These are phyloP conservation scores for Marronus borbonicus DNA, from an alignment of 2,888 invertebrate species.

Conservation along the genomic window DNA sequence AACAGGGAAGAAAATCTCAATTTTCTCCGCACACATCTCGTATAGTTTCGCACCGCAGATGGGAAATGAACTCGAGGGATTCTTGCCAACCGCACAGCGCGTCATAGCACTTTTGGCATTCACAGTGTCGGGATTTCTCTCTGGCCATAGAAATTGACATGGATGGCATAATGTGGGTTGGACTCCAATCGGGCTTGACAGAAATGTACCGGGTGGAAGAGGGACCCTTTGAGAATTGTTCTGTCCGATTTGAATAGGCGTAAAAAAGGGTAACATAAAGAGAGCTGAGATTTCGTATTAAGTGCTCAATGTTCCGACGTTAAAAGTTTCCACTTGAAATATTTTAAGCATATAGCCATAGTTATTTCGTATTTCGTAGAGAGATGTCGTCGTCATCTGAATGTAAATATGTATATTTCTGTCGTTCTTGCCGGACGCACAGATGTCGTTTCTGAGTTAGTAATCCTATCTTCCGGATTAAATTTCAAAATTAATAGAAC, in stretches of 20 bases:
- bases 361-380: neutral
- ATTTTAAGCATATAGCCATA: neutral
- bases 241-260: slow-evolving; percentile 25
- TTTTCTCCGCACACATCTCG: slow-evolving; percentile 73
- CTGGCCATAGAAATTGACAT: slow-evolving; percentile 83
- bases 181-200: slow-evolving; percentile 74
- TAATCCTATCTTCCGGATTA: too few species aligned
- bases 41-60: slow-evolving; percentile 71
- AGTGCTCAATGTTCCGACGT: slow-evolving; percentile 9
- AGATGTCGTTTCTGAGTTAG: too few species aligned
- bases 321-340: slow-evolving; percentile 12
- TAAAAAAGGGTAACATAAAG: slow-evolving; percentile 9
- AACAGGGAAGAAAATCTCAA: slow-evolving; percentile 71
- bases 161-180: slow-evolving; percentile 79
- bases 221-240: slow-evolving; percentile 32
- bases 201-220: slow-evolving; percentile 66
- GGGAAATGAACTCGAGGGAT: slow-evolving; percentile 75
- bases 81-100: slow-evolving; percentile 78
- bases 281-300: slow-evolving; percentile 12
- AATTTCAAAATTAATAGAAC: too few species aligned
- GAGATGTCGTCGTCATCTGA: too few species aligned
- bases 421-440: too few species aligned
- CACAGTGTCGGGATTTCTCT: slow-evolving; percentile 60
- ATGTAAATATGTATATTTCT: too few species aligned
- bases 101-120: slow-evolving; percentile 43